phyloP scores from a whole-genome alignment of 2,888 invertebrate genomes.

The Rhagium mordax region DNA sequence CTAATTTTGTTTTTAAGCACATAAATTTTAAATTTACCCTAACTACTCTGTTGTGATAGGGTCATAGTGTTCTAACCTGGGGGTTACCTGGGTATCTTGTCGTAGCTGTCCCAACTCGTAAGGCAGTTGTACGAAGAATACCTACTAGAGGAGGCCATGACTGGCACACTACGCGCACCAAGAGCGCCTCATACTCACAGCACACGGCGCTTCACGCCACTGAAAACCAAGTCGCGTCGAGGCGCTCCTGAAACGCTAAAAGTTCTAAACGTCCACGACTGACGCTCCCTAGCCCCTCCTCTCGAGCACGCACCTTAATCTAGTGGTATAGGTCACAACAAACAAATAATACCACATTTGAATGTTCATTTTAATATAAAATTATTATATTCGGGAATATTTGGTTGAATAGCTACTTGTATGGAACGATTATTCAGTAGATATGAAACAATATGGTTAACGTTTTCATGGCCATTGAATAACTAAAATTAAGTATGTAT shows the following conservation, averaged over 20 bases:
- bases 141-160: constrained; percentile 82
- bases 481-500: too few species aligned
- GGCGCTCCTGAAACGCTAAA: constrained; percentile 39
- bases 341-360: background rate
- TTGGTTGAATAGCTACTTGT: too few species aligned
- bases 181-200: constrained; percentile 52
- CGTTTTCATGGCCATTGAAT: too few species aligned
- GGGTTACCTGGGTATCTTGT: constrained; percentile 89
- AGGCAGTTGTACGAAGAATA: constrained; percentile 92
- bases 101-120: constrained; percentile 93
- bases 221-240: constrained; percentile 53
- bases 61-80: constrained; percentile 19
- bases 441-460: too few species aligned
- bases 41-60: constrained; percentile 5
- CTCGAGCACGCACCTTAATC: constrained; percentile 34
- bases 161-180: constrained; percentile 39
- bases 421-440: too few species aligned
- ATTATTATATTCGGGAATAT: too few species aligned
- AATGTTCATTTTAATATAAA: background rate
- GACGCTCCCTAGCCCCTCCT: constrained; percentile 40
- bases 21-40: background rate
- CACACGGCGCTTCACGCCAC: constrained; percentile 63
- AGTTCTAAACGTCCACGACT: constrained; percentile 18
- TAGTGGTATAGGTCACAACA: constrained; percentile 2
- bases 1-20: background rate